Evolutionary conservation across 2,888 invertebrate genomes (phyloP), one percentile per base, ranked within the genome.

Genomic region (Morpho achilles): DNA sequence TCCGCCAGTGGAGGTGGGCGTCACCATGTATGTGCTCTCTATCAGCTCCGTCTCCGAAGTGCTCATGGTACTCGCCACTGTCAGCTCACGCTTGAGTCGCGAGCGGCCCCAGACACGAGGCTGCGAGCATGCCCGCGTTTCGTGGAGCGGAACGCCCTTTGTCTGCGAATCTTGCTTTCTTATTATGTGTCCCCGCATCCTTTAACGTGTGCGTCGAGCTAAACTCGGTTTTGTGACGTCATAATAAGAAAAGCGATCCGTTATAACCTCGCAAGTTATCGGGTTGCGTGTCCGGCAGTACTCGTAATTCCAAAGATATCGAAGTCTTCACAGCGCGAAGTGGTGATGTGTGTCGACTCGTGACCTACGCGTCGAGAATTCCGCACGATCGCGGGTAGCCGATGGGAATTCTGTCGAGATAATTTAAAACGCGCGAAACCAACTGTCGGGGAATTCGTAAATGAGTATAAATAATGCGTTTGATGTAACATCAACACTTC

Each of bases 31-130:
- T 94, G 97, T 98, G 92, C 95, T 98, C 93, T 97, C 97, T 93
- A 98, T 98, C 95, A 97, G 97, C 93, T 97, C 97, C 91, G 96
- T 98, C 92, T 98, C 97, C 92, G 98, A 98, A 95, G 98, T 98
- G 92, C 95, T 97, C 94, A 98, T 98, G 98, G 98, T 98, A 96
- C 89, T 88, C 89, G 86, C 79, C 77, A 71, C 79, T 84, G 98
- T 98, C 94, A 97, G 97, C 93, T 97, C 97, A 67, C 67, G 73
- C 73, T 73, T 73, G 73, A 65, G 73, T 72, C 72, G 73, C 87
- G 88, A 90, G 87, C 89, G 88, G 89, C 89, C 89, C 88, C 79
- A 90, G 88, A 86, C 73, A 89, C 89, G 88, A 87, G 89, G 89
- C 88, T 89, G 88, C 89, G 87, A 88, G 88, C 88, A 89, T 89